Evolutionary conservation across 2,888 invertebrate genomes (phyloP), one percentile per base, ranked within the genome.

Genomic region (Sacculina carcini): DNA sequence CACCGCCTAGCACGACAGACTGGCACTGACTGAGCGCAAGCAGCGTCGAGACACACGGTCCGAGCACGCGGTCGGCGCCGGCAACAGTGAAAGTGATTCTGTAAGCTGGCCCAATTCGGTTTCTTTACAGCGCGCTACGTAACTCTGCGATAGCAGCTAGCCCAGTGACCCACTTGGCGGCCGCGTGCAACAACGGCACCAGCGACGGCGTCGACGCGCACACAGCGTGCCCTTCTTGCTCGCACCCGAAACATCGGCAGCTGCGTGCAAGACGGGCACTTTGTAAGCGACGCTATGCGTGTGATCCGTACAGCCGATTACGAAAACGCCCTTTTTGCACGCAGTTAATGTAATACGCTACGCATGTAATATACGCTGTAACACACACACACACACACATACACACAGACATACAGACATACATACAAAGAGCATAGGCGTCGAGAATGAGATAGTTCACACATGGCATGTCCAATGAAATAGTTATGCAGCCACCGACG

Each of bases 91-190:
- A 44, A 44, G 44, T 44, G 44, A 44, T 28, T 28, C 44, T 4
- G 28, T n/a, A n/a, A 44, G 44, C 44, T 44, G 44, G 44, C 44
- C 44, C 29, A 44, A 44, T 44, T 44, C 16, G 3, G 44, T 28
- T 44, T 28, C 44, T 44, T 44, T 28, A 16, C 28, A 28, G 44
- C 44, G n/a, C n/a, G n/a, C 44, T 28, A 28, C 29, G 44, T 44
- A 44, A 44, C 16, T 14, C 44, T 28, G n/a, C n/a, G 44, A 44
- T 44, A n/a, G 44, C 44, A 28, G 44, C 44, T 44, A 44, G 44
- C 44, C 44, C 14, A 44, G 44, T 44, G 44, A 44, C 44, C 44
- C 19, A 40, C 40, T 40, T 40, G 19, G n/a, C 14, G n/a, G n/a
- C 9, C n/a, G 24, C 40, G 40, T 3, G 40, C 40, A 24, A 14